Percentiles rank a stretch among this genome's conserved stretches.
Evolutionary conservation across 2,888 invertebrate species (phyloP).

Genomic region (Parapristionchus giblindavisi): DNA sequence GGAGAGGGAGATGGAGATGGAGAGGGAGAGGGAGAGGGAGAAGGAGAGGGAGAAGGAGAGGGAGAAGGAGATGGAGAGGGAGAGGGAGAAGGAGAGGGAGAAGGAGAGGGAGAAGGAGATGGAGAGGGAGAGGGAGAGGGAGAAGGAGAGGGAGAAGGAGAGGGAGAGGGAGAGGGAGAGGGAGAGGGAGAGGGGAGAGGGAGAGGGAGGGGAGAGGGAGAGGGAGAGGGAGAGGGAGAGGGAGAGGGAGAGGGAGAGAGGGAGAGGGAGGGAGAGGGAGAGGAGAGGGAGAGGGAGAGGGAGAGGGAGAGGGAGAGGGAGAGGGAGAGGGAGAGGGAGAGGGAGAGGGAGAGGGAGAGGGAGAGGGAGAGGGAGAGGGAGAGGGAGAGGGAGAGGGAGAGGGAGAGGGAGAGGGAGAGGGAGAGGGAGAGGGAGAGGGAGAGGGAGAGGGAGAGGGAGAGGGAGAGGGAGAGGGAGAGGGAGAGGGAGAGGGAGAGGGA

Average conservation of each 20-base stretch:
- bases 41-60: not conserved
- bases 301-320: not conserved
- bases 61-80: not conserved
- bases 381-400: not conserved
- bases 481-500: conserved; percentile 8
- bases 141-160: too few relatives aligned
- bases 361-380: not conserved
- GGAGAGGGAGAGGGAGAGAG: not conserved
- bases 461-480: conserved; percentile 3
- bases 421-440: not conserved
- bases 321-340: not conserved
- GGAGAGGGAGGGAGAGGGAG: not conserved
- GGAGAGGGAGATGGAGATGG: not conserved
- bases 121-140: too few relatives aligned
- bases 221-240: not conserved
- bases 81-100: too few relatives aligned
- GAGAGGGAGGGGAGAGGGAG: not conserved
- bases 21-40: not conserved
- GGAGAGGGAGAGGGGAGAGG: not conserved
- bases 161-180: too few relatives aligned
- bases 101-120: too few relatives aligned
- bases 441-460: conserved; percentile 14
- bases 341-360: not conserved
- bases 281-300: not conserved
- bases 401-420: not conserved